Base-by-base conservation (phyloP, 2,113 vertebrate genomes). In the Hippocampus abdominalis region DNA sequence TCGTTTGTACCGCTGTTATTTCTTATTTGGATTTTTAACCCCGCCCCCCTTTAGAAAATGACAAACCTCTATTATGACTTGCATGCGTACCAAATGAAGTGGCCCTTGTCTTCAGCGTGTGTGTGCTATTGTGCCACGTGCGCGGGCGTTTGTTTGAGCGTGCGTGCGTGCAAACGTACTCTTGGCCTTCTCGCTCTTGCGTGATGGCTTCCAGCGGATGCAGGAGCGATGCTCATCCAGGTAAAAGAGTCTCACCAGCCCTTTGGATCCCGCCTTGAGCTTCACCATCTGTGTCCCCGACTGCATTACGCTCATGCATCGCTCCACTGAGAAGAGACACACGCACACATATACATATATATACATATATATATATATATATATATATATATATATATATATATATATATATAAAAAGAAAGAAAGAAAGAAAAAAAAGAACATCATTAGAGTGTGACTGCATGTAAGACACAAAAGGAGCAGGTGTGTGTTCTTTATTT, bases 281-380 rank as follows among this genome's bases (percentile, higher is more conserved):
- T 99, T 99, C 79, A 98, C 94, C 97, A 99, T 99, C 91, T 98
- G 96, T n/a, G 96, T 98, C 89, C 97, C 97, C 25, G 97, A 98
- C 91, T 99, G 97, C 97, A 99, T 98, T 66, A 98, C 94, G 76
- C 93, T 94, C 97, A 99, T 98, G 89, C 97, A 99, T 96, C 97
- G 93, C 92, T 98, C 97, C 92, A 98, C 97, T 98, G 92, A 75
- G 21, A 71, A 65, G 71, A 42, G 51, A 69, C 72, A 54, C 25
- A 76, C 49, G 82, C n/a, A 66, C 53, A 29, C 21, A 21, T 2
- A n/a, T 8, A 18, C 49, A 53, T 4, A 42, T 4, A 42, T 4
- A 42, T 4, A 42, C 4, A 32, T 48, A 48, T 48, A 16, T 44
- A 44, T 12, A 11, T 44, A 11, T 12, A 70, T 48, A 76, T 48